Evolutionary conservation across 2,888 invertebrate genomes (phyloP).

Genomic region (Eremobia ochroleuca): DNA sequence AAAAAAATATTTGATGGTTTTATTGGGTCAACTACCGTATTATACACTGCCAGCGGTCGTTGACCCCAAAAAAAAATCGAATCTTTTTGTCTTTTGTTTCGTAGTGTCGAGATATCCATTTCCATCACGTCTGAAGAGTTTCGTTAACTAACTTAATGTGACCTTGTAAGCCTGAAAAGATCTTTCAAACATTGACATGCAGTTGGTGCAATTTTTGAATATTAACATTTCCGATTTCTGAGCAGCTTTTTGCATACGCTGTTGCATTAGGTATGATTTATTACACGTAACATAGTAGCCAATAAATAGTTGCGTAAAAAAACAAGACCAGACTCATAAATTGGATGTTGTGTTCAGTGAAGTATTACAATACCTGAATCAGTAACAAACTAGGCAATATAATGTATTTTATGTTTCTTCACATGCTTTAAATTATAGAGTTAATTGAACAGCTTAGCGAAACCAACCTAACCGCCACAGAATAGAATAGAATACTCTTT

Average conservation of each 20-base stretch:
- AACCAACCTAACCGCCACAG: background rate
- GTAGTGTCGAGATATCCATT: background rate
- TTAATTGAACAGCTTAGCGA: background rate
- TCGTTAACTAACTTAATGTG: background rate
- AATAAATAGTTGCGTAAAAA: conserved; percentile 40
- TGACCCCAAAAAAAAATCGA: background rate
- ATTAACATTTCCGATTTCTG: background rate
- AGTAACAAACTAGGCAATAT: conserved; percentile 28
- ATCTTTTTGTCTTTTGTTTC: background rate
- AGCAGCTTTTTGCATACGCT: conserved; percentile 41
- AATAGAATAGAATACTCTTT: background rate
- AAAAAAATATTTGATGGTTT: background rate
- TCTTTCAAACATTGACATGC: background rate
- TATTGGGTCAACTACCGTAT: background rate
- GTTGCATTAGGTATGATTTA: conserved; percentile 28
- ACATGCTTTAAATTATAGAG: background rate
- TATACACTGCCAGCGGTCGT: too few relatives aligned
- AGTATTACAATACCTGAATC: conserved; percentile 36
- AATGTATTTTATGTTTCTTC: conserved; percentile 1
- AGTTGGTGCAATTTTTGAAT: background rate
- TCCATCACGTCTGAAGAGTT: background rate
- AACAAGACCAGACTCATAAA: conserved; percentile 47
- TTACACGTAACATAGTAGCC: conserved; percentile 20
- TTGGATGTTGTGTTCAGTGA: conserved; percentile 36
- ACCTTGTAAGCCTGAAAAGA: background rate